These are phyloP conservation scores for Meleagris gallopavo DNA, from an alignment of 2,113 vertebrate species.

Conservation along the genomic window DNA sequence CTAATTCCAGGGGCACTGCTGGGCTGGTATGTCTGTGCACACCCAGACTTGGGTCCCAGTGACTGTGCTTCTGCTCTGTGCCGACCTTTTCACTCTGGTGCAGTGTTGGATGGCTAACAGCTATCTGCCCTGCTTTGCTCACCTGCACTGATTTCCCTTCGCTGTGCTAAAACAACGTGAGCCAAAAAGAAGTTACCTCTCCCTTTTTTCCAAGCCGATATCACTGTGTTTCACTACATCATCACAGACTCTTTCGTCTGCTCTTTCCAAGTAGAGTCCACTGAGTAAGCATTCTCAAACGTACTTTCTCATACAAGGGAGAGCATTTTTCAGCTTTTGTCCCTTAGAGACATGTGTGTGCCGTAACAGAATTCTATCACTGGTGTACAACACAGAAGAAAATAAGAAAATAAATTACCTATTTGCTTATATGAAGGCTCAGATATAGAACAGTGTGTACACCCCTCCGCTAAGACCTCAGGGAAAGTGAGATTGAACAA, in stretches of 20 bases:
- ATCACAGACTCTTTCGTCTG: neutral
- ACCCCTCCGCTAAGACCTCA: neutral
- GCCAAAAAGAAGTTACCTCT: neutral
- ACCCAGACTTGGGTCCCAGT: neutral
- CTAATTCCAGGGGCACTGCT: neutral
- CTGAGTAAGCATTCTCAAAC: neutral
- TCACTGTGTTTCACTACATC: neutral
- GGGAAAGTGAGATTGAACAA: neutral
- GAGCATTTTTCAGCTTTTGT: neutral
- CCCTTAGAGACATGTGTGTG: neutral
- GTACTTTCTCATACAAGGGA: neutral
- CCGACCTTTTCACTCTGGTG: neutral
- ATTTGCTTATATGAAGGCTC: no score
- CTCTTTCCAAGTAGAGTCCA: neutral
- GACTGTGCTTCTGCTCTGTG: neutral
- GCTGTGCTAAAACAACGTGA: neutral
- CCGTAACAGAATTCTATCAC: neutral
- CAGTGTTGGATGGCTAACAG: neutral
- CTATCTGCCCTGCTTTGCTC: neutral
- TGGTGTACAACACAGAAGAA: neutral
- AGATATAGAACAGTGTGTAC: fast-evolving
- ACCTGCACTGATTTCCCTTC: no score
- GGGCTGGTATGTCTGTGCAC: fast-evolving
- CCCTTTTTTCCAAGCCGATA: neutral
- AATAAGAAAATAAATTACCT: neutral